These are phyloP conservation scores for Zeuzera pyrina DNA, from an alignment of 2,888 invertebrate species.

Conservation along the genomic window DNA sequence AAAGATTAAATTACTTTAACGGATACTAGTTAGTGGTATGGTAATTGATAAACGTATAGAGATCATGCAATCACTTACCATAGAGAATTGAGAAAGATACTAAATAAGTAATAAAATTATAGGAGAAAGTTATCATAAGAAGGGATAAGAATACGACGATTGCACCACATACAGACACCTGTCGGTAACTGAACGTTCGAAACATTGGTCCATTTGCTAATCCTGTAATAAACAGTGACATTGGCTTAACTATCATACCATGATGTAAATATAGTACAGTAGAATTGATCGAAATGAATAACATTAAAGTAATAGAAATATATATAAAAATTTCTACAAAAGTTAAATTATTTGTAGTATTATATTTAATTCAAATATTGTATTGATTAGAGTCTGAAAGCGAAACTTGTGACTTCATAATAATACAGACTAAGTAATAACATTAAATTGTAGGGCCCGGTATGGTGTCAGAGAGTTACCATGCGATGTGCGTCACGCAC, in stretches of 20 bases:
- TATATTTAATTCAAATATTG: too few species aligned
- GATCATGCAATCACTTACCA: slow-evolving; percentile 62
- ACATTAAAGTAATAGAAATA: too few species aligned
- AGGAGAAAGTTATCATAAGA: slow-evolving; percentile 74
- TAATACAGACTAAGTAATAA: too few species aligned
- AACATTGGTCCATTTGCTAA: slow-evolving; percentile 82
- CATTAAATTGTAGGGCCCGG: slow-evolving; percentile 11
- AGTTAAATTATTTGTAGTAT: too few species aligned
- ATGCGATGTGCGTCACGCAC: slow-evolving; percentile 71
- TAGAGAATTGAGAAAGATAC: slow-evolving; percentile 78
- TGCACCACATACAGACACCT: slow-evolving; percentile 77
- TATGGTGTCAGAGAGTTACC: slow-evolving; percentile 62
- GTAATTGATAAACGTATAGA: background rate
- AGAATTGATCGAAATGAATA: too few species aligned
- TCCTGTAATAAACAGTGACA: too few species aligned
- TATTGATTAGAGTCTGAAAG: too few species aligned
- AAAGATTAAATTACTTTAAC: slow-evolving; percentile 18
- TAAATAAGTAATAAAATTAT: slow-evolving; percentile 75
- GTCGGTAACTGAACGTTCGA: slow-evolving; percentile 77
- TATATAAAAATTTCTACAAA: too few species aligned
- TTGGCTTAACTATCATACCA: too few species aligned
- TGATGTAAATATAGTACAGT: too few species aligned
- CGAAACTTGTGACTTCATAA: too few species aligned
- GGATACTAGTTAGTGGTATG: background rate
- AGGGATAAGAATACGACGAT: slow-evolving; percentile 73